phyloP scores from a whole-genome alignment of 2,113 vertebrate genomes.

The Vimba vimba region DNA sequence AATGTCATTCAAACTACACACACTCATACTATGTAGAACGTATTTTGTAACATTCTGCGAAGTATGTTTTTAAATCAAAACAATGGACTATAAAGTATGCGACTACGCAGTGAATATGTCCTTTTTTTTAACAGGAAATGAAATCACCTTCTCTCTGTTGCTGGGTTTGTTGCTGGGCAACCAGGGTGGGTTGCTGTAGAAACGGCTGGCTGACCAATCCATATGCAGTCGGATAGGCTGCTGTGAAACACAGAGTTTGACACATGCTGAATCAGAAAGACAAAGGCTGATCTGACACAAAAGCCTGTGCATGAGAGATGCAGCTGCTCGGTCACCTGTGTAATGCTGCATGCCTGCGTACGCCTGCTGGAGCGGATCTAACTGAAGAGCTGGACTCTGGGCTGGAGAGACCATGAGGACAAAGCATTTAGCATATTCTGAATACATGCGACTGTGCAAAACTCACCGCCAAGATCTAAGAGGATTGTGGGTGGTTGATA shows the following conservation, averaged over 20 bases:
- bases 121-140: conserved; percentile 44
- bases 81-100: conserved; percentile 22
- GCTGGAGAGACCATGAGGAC: conserved; percentile 68
- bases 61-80: too few relatives aligned
- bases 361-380: conserved; percentile 90
- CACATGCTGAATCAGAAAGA: conserved; percentile 61
- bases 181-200: conserved; percentile 84
- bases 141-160: conserved; percentile 86
- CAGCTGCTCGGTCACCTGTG: conserved; percentile 4
- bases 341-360: conserved; percentile 92
- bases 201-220: conserved; percentile 88
- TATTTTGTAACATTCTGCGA: too few relatives aligned
- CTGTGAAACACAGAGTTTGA: conserved; percentile 68
- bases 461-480: neutral
- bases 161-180: conserved; percentile 87
- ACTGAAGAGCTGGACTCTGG: conserved; percentile 77
- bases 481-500: neutral
- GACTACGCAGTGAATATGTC: conserved; percentile 5
- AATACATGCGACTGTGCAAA: neutral
- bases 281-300: conserved; percentile 2
- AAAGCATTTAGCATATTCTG: neutral
- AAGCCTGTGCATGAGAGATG: neutral
- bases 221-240: conserved; percentile 89
- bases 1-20: too few relatives aligned
- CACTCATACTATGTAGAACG: too few relatives aligned